Evolutionary conservation across 2,888 invertebrate species (phyloP), one percentile per base, ranked within the genome.

Genomic region (Heliconius ismenius): DNA sequence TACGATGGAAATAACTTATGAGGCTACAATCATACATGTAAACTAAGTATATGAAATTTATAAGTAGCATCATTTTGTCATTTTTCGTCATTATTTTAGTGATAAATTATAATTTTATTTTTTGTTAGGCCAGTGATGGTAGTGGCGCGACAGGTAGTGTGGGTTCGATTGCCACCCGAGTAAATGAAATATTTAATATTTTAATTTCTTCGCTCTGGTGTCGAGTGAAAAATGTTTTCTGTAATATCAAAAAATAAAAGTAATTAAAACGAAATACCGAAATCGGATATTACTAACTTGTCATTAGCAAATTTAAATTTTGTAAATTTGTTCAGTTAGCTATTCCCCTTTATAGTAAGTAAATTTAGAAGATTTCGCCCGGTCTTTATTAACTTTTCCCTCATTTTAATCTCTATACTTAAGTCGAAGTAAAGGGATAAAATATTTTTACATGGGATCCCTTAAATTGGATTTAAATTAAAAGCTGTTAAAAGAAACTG

Each of bases 1-100:
- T 86, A 81, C 84, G 77, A 68, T 64, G 76, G 58, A 68, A 76
- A 77, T 75, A 49, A 79, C 76, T 76, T 78, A 77, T 74, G 69
- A 70, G 65, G 65, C 18, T 64, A 67, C 62, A 28, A 28, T 73
- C 73, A 43, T 73, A 63, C 43, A 43, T 63, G 73, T 24, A 43
- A 39, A 43, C 10, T 21, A 73, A 73, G 62, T 73, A 39, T 62
- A 36, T 18, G 62, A 63, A 43, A 26, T 62, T 73, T 39, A 43
- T 60, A 62, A 63, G 39, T 62, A 73, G 39, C 26, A 10, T 10
- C 0, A 36, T 10, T 36, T 18, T 13, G 39, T 9, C 4, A 18
- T 11, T 13, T 24, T 36, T 4, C 3, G 4, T n/a, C 21, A 36
- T 32, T 21, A n/a, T 4, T 11, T 32, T 36, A 28, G 2, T 28